These are phyloP conservation scores for Pseudorasbora parva DNA, from an alignment of 2,113 vertebrate species.

Conservation along the genomic window DNA sequence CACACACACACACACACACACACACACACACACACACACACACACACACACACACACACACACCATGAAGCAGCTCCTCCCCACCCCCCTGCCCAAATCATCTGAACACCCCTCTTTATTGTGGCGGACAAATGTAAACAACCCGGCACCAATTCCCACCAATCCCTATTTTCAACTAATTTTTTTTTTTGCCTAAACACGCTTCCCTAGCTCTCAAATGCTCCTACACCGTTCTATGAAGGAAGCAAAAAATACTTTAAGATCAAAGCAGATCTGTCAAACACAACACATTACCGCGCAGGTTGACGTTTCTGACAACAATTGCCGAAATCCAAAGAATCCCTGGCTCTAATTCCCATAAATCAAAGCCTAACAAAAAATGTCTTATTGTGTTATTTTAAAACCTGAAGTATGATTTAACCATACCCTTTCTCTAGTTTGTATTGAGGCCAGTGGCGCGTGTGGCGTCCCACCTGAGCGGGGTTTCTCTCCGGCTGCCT, in stretches of 20 bases:
- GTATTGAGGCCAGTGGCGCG: not conserved
- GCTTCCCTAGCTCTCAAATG: not conserved
- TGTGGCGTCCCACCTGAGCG: constrained; percentile 39
- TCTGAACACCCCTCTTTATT: constrained; percentile 33
- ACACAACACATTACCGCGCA: not conserved
- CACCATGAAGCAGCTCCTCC: not conserved
- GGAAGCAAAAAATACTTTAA: not conserved
- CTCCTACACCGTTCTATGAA: not conserved
- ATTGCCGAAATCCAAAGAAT: not conserved
- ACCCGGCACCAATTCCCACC: constrained; percentile 29
- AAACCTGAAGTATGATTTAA: constrained; percentile 2
- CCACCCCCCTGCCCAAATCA: constrained; percentile 26
- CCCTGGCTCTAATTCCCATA: not conserved
- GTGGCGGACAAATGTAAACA: constrained; percentile 54
- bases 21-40: constrained; percentile 1
- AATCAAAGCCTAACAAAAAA: not conserved
- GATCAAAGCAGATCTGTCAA: not conserved
- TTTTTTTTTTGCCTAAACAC: not conserved
- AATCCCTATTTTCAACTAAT: not conserved
- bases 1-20: constrained; percentile 8
- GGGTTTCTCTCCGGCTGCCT: constrained; percentile 41
- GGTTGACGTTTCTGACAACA: not conserved
- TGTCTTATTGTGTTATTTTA: not conserved
- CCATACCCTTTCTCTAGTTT: not conserved
- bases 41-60: constrained; percentile 45